These are phyloP conservation scores for Mythimna lalbum DNA, from an alignment of 2,888 invertebrate genomes.

Conservation along the genomic window DNA sequence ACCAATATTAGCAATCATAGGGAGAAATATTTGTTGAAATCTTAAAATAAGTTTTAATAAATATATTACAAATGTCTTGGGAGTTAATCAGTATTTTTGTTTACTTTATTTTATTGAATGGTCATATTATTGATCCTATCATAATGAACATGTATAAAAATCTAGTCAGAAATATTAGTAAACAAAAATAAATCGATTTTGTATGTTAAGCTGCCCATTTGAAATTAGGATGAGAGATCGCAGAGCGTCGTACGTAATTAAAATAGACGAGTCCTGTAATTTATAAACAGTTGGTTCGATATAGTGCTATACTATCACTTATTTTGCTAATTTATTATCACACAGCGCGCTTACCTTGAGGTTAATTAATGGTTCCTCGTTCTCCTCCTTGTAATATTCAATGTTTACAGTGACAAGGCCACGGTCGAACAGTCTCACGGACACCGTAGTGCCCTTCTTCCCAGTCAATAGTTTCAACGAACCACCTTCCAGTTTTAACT, in stretches of 20 bases:
- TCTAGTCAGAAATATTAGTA: neutral
- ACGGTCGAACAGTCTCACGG: slow-evolving; percentile 93
- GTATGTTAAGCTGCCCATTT: neutral
- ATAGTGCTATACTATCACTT: slow-evolving; percentile 48
- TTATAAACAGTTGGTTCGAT: slow-evolving; percentile 16
- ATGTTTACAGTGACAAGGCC: slow-evolving; percentile 95
- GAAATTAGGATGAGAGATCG: slow-evolving; percentile 27
- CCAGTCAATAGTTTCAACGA: slow-evolving; percentile 93
- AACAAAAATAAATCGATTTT: slow-evolving; percentile 11
- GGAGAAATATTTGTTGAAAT: neutral
- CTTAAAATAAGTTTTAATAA: neutral
- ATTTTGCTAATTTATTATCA: slow-evolving; percentile 42
- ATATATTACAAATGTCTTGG: no score
- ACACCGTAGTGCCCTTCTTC: slow-evolving; percentile 93
- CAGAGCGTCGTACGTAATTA: slow-evolving; percentile 25
- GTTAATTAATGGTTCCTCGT: slow-evolving; percentile 93
- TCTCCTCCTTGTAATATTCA: slow-evolving; percentile 95
- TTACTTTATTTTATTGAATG: neutral
- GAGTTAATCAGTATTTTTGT: neutral
- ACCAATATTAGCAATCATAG: slow-evolving; percentile 26
- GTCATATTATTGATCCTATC: neutral
- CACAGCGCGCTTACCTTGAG: slow-evolving; percentile 92
- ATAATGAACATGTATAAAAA: neutral
- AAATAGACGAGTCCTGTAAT: slow-evolving; percentile 11
- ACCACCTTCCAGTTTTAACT: slow-evolving; percentile 93